These are phyloP conservation scores for Suricata suricatta DNA, from an alignment of 2,113 vertebrate genomes.

Conservation along the genomic window DNA sequence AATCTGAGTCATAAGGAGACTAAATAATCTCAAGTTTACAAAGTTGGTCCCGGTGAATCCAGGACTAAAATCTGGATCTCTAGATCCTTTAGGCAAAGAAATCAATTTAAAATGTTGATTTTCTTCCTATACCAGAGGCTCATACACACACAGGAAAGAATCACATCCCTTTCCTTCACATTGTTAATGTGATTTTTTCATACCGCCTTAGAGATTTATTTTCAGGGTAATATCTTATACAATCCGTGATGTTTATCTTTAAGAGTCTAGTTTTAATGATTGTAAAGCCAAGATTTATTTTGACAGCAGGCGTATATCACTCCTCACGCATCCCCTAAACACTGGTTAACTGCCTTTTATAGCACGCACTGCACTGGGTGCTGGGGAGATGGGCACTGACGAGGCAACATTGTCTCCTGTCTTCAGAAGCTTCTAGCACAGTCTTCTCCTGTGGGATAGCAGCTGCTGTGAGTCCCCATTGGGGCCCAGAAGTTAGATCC, in stretches of 20 bases:
- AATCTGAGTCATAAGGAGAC: not conserved
- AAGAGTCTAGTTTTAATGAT: not conserved
- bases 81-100: not conserved
- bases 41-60: not conserved
- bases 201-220: not conserved
- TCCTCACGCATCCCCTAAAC: not conserved
- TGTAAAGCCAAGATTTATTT: not conserved
- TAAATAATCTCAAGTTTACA: not conserved
- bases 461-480: not conserved
- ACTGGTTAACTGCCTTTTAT: not conserved
- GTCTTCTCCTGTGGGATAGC: no score
- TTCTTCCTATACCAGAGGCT: not conserved
- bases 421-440: not conserved
- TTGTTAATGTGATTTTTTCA: not conserved
- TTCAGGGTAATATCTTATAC: not conserved
- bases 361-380: not conserved
- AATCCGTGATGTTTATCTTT: not conserved
- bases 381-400: accelerated
- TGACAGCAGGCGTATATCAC: not conserved
- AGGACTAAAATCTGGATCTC: not conserved
- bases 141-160: not conserved
- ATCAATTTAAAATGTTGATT: not conserved
- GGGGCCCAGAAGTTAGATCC: not conserved
- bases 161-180: not conserved
- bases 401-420: accelerated